Evolutionary conservation across 1,140 invertebrate species (phyloP).

Genomic region (Tribolium madens): DNA sequence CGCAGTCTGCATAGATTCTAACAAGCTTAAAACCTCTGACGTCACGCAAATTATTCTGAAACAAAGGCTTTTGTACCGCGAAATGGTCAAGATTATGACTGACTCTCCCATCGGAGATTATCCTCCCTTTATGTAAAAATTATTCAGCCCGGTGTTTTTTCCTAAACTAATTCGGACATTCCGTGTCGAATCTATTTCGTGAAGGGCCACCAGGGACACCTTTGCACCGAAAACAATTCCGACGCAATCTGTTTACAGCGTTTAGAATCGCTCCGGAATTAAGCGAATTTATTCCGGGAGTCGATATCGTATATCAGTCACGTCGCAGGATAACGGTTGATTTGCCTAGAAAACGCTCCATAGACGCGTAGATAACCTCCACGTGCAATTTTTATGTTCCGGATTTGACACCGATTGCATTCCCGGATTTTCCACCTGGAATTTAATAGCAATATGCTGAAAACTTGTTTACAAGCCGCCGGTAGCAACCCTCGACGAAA

Average conservation of each 20-base stretch:
- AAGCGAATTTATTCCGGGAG: background rate
- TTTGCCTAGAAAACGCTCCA: conserved; percentile 13
- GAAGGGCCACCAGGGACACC: background rate
- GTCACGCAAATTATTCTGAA: conserved; percentile 16
- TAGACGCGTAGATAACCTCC: conserved; percentile 12
- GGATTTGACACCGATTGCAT: background rate
- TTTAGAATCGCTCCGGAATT: background rate
- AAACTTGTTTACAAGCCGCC: background rate
- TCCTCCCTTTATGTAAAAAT: conserved; percentile 10
- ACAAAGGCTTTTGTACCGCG: background rate
- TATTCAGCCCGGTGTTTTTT: conserved; percentile 3
- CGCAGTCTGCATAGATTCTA: background rate
- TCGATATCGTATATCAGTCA: conserved; percentile 26
- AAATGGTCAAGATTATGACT: conserved; percentile 15
- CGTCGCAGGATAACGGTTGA: conserved; percentile 21
- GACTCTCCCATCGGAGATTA: conserved; percentile 1
- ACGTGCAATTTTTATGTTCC: conserved; percentile 17
- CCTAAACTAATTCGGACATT: conserved; percentile 4
- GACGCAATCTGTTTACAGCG: conserved; percentile 12
- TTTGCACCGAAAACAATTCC: conserved; percentile 14
- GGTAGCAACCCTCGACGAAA: background rate
- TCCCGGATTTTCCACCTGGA: background rate
- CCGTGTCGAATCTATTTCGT: background rate
- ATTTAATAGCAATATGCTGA: conserved; percentile 6
- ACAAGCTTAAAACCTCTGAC: background rate